Evolutionary conservation across 1,140 invertebrate genomes (phyloP).

Genomic region (Drosophila sulfurigaster): DNA sequence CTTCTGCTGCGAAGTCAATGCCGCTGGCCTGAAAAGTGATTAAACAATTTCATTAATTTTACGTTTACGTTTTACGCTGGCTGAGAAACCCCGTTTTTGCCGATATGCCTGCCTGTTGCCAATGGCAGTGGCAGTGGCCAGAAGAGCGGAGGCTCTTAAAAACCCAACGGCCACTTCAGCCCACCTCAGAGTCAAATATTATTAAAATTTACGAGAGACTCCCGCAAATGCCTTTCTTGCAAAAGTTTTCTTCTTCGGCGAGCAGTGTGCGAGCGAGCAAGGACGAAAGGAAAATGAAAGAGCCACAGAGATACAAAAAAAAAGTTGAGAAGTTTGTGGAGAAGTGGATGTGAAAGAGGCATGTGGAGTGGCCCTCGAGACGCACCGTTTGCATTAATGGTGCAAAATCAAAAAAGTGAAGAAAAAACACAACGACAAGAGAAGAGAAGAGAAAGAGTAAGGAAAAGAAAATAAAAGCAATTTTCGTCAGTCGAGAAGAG

Average conservation of each 20-base stretch:
- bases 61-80: slow-evolving; percentile 2
- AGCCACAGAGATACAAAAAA: neutral
- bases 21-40: slow-evolving; percentile 56
- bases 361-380: slow-evolving; percentile 59
- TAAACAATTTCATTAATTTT: slow-evolving; percentile 72
- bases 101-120: neutral
- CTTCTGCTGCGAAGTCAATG: slow-evolving; percentile 21
- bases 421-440: too few relatives aligned
- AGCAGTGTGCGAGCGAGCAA: neutral
- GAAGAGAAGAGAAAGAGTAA: slow-evolving; percentile 1
- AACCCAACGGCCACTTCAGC: slow-evolving; percentile 41
- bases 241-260: slow-evolving; percentile 41
- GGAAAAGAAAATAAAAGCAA: slow-evolving; percentile 49
- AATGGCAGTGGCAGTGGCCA: slow-evolving; percentile 1
- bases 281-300: neutral
- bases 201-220: slow-evolving; percentile 68
- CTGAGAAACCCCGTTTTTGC: slow-evolving; percentile 12
- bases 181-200: slow-evolving; percentile 62
- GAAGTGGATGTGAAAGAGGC: neutral
- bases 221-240: slow-evolving; percentile 52
- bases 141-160: slow-evolving; percentile 4
- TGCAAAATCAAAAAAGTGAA: slow-evolving; percentile 57
- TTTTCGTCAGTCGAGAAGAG: slow-evolving; percentile 28
- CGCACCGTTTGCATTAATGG: slow-evolving; percentile 71
- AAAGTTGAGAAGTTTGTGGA: too few relatives aligned